phyloP scores from a whole-genome alignment of 1,140 invertebrate genomes.

The Alviniconcha marisindica region DNA sequence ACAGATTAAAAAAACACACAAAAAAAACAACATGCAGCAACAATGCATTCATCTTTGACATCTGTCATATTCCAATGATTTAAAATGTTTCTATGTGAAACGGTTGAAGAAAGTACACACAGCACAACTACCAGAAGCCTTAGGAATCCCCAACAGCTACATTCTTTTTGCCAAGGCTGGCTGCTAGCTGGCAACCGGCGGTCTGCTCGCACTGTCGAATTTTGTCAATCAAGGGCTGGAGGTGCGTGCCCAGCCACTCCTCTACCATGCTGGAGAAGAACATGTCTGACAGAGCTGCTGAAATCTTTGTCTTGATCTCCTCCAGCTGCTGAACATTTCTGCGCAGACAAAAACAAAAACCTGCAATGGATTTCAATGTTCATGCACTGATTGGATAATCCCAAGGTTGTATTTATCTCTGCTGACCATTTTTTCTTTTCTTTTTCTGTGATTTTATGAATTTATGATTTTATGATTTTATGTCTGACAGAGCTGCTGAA shows the following conservation, averaged over 20 bases:
- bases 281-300: slow-evolving; percentile 50
- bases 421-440: too few species aligned
- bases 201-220: not conserved
- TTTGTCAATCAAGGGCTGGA: not conserved
- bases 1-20: too few species aligned
- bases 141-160: too few species aligned
- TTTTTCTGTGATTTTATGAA: too few species aligned
- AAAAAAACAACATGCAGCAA: not conserved
- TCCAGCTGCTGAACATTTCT: slow-evolving; percentile 58
- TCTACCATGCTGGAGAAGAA: slow-evolving; percentile 59
- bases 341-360: not conserved
- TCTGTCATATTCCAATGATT: not conserved
- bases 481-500: slow-evolving; percentile 46
- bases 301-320: slow-evolving; percentile 50
- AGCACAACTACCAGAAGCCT: too few species aligned
- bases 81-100: not conserved
- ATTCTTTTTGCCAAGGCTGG: not conserved
- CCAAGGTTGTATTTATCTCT: too few species aligned
- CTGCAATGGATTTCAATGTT: not conserved
- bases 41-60: not conserved
- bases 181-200: not conserved
- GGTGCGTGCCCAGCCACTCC: slow-evolving; percentile 49
- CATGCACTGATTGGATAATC: too few species aligned
- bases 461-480: too few species aligned
- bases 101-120: not conserved